These are phyloP conservation scores for Heliconius cydno DNA, from an alignment of 2,888 invertebrate species.

Conservation along the genomic window DNA sequence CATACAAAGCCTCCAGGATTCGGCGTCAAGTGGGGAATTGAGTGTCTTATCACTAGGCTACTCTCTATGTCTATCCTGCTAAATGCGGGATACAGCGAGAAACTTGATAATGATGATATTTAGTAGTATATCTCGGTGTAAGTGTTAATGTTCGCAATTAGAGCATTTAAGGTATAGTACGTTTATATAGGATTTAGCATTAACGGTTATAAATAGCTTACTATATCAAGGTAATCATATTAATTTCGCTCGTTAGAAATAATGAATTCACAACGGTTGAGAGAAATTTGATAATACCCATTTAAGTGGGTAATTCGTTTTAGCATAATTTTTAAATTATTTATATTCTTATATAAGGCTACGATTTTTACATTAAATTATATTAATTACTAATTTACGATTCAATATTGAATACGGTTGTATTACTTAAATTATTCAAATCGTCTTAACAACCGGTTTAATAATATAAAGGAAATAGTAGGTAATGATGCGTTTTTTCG, in stretches of 20 bases:
- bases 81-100: too few relatives aligned
- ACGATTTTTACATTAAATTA: background rate
- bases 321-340: constrained; percentile 15
- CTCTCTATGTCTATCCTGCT: too few relatives aligned
- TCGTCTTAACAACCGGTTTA: background rate
- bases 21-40: too few relatives aligned
- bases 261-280: constrained; percentile 24
- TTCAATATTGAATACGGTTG: background rate
- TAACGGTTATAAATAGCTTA: constrained; percentile 5
- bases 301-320: constrained; percentile 12
- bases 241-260: constrained; percentile 23
- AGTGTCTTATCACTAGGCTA: too few relatives aligned
- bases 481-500: background rate
- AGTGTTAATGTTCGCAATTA: background rate
- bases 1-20: too few relatives aligned
- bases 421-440: background rate
- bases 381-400: background rate
- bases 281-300: constrained; percentile 17
- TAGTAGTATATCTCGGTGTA: background rate
- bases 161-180: background rate
- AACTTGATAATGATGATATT: too few relatives aligned
- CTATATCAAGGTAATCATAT: constrained; percentile 18
- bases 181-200: background rate
- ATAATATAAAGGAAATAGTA: background rate
- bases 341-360: background rate